Base-by-base conservation (phyloP, 1,140 invertebrate genomes). In the Drosophila triauraria region DNA sequence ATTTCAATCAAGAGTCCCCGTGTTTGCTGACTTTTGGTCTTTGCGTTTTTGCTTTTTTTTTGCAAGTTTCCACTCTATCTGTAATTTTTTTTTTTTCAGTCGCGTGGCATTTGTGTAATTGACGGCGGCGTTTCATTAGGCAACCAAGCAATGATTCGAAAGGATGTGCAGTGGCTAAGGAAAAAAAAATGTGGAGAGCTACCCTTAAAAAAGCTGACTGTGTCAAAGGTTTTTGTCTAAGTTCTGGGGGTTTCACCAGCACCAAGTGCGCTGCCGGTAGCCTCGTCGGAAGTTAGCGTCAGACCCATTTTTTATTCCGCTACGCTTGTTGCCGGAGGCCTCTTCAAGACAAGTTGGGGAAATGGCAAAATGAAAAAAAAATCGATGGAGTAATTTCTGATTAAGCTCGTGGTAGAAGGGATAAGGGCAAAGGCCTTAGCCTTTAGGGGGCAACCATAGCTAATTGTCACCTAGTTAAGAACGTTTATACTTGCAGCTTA, bases 151-250 rank as follows among this genome's bases (percentile, higher is more conserved):
- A 70, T 47, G 58, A 50, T 61, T 27, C 44, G 38, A 88, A 84
- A 88, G 78, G 74, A 81, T 88, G 84, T 60, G 80, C 62, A 76
- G 17, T 61, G 63, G 32, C n/a, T 40, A 20, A 58, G 23, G 23
- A 54, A 87, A 79, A 87, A 79, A 83, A 71, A 72, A 17, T 56
- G 17, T 58, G 38, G 43, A 80, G 72, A 64, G 80, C 85, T 75
- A 88, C 84, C 84, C 84, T 81, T 90, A 90, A 82, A 78, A 87
- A 87, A 88, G 77, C 69, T 87, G 80, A 72, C 79, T 87, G 64
- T 86, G 84, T 64, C 74, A 69, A 56, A 80, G 79, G 80, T 77
- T 80, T 87, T 76, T 82, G 27, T 72, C 57, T 64, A 68, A 47
- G 30, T 64, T 75, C 51, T 62, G 43, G 57, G 77, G 58, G 68